These are phyloP conservation scores for Syrphus vitripennis DNA, from an alignment of 2,888 invertebrate genomes.

Conservation along the genomic window DNA sequence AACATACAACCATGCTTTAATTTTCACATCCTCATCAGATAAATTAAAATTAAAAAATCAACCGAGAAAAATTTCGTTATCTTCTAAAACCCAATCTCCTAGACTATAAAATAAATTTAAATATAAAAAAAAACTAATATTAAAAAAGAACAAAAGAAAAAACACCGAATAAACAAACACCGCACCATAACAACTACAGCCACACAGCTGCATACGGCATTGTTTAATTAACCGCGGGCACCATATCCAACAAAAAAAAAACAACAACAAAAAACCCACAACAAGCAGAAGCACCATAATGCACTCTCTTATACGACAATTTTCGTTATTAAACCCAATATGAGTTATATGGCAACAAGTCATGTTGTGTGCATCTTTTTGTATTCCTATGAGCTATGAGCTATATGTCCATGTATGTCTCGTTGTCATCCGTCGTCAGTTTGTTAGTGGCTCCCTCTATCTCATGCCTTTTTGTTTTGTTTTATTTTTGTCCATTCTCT, in stretches of 20 bases:
- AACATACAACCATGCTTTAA: too few species aligned
- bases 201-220: slow-evolving; percentile 52
- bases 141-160: neutral
- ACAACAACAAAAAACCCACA: neutral
- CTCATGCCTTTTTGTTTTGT: slow-evolving; percentile 7
- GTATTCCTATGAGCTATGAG: neutral
- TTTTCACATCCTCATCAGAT: too few species aligned
- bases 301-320: slow-evolving; percentile 13
- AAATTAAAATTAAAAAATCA: too few species aligned
- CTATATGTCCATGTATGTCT: neutral
- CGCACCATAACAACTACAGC: too few species aligned
- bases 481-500: slow-evolving; percentile 24
- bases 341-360: slow-evolving; percentile 47
- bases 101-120: neutral
- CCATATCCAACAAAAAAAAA: neutral
- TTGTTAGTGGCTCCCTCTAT: neutral
- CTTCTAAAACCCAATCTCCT: neutral
- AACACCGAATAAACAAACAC: slow-evolving; percentile 14
- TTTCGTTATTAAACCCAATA: slow-evolving; percentile 36
- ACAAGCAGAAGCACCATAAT: neutral
- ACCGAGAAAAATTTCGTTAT: too few species aligned
- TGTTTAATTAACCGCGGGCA: slow-evolving; percentile 68
- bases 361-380: slow-evolving; percentile 56
- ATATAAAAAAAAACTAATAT: neutral
- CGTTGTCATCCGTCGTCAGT: neutral